Evolutionary conservation across 2,113 vertebrate species (phyloP).

Genomic region (Larimichthys crocea): DNA sequence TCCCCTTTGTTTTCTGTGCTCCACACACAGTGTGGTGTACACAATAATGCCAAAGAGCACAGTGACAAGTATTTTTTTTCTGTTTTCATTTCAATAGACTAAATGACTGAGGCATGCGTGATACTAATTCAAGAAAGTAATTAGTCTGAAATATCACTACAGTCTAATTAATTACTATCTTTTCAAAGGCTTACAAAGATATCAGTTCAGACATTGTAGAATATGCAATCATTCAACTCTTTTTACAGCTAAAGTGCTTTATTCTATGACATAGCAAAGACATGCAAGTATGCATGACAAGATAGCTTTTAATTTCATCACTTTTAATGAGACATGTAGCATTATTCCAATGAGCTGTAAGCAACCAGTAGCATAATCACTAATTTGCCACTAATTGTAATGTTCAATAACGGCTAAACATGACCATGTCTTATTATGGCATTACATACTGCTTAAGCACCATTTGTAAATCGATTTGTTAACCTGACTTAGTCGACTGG

Average conservation of each 20-base stretch:
- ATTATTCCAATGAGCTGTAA: neutral
- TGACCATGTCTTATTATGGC: neutral
- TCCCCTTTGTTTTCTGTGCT: neutral
- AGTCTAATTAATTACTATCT: too few species aligned
- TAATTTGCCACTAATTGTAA: neutral
- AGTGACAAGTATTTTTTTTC: neutral
- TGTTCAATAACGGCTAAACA: too few species aligned
- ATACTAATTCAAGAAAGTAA: neutral
- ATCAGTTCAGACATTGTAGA: neutral
- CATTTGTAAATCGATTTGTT: neutral
- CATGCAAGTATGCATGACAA: neutral
- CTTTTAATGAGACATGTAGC: neutral
- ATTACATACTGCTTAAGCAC: neutral
- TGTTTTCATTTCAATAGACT: neutral
- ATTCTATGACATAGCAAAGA: neutral
- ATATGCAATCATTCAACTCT: neutral
- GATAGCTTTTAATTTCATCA: neutral
- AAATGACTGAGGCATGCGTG: neutral
- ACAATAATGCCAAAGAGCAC: neutral
- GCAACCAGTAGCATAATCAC: neutral
- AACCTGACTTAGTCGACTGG: neutral
- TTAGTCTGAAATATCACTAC: neutral
- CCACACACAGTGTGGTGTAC: neutral
- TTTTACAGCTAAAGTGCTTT: neutral
- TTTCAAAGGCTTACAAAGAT: neutral